Conservation (phyloP, 2,888 invertebrate genomes). For the Atethmia centrago region DNA sequence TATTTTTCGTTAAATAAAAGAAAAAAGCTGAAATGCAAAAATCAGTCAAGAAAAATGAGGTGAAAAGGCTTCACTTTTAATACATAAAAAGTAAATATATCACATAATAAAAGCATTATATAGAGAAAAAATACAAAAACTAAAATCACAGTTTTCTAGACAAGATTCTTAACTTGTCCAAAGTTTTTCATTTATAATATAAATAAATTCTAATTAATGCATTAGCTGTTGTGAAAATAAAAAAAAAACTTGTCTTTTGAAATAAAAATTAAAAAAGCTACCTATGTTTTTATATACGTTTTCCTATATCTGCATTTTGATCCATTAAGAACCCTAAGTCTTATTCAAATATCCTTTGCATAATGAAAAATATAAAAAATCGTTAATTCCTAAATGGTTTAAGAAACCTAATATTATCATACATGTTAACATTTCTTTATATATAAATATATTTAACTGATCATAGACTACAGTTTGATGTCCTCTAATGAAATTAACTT, state of each 20-base stretch:
- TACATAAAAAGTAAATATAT: constrained; percentile 83
- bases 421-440: constrained; percentile 88
- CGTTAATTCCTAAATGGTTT: constrained; percentile 87
- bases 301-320: constrained; percentile 79
- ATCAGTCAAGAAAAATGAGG: constrained; percentile 79
- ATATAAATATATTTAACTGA: constrained; percentile 84
- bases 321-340: constrained; percentile 79
- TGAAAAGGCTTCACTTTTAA: constrained; percentile 76
- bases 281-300: constrained; percentile 83
- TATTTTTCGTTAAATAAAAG: constrained; percentile 58
- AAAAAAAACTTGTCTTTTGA: constrained; percentile 86
- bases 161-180: constrained; percentile 87
- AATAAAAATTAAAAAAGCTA: constrained; percentile 82
- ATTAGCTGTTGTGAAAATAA: constrained; percentile 78
- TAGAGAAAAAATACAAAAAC: constrained; percentile 88
- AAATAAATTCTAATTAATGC: constrained; percentile 86
- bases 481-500: constrained; percentile 71
- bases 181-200: constrained; percentile 81
- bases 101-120: constrained; percentile 86
- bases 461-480: constrained; percentile 76
- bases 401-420: constrained; percentile 89
- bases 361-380: constrained; percentile 89
- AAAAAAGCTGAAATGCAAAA: constrained; percentile 80
- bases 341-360: constrained; percentile 88
- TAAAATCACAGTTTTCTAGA: constrained; percentile 89